Percentiles rank a stretch among this genome's conserved stretches.
These are phyloP conservation scores for Abscondita cerata DNA, from an alignment of 2,888 invertebrate species.

Conservation along the genomic window DNA sequence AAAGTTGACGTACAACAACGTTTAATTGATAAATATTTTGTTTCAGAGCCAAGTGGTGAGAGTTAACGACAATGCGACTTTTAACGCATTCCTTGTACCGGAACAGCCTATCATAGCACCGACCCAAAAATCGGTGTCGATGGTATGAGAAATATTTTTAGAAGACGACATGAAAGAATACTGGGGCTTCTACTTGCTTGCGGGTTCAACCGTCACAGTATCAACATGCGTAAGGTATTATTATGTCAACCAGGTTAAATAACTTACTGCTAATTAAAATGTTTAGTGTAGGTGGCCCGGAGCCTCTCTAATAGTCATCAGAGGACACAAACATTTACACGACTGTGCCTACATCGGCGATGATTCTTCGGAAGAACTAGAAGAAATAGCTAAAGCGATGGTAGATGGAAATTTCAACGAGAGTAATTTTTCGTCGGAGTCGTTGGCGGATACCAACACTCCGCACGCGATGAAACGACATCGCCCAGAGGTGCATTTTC, in stretches of 20 bases:
- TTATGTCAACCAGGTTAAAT: not conserved
- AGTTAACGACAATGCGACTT: slow-evolving; percentile 70
- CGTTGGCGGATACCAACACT: slow-evolving; percentile 64
- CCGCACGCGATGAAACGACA: slow-evolving; percentile 71
- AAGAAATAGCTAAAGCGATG: slow-evolving; percentile 61
- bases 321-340: slow-evolving; percentile 78
- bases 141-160: slow-evolving; percentile 73
- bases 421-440: slow-evolving; percentile 49
- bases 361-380: slow-evolving; percentile 78
- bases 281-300: slow-evolving; percentile 70
- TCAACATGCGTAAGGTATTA: slow-evolving; percentile 76
- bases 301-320: slow-evolving; percentile 79
- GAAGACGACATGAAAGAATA: slow-evolving; percentile 84
- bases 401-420: slow-evolving; percentile 47
- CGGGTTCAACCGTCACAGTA: slow-evolving; percentile 76
- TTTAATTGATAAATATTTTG: slow-evolving; percentile 1
- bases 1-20: too few species aligned
- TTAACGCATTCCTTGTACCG: slow-evolving; percentile 76
- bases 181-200: slow-evolving; percentile 81
- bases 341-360: slow-evolving; percentile 84
- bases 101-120: slow-evolving; percentile 66
- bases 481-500: slow-evolving; percentile 67
- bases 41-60: slow-evolving; percentile 70
- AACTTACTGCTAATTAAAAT: not conserved
- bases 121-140: slow-evolving; percentile 68